Evolutionary conservation across 2,888 invertebrate species (phyloP).

Genomic region (Augiades crinisus): DNA sequence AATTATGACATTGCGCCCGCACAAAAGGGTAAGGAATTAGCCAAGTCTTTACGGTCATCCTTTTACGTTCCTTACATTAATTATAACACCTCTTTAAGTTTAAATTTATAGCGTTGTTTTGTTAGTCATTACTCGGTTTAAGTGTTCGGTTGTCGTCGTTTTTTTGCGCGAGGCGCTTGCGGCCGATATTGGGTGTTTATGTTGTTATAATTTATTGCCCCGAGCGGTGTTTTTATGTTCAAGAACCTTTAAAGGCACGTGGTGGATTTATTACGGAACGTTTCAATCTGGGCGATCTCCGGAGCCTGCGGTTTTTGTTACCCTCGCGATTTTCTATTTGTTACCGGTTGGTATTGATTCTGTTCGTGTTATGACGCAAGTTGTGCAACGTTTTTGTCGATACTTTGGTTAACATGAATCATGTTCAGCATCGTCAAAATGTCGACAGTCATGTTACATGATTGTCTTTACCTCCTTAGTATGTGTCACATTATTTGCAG

Average conservation of each 20-base stretch:
- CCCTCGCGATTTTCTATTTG: constrained; percentile 47
- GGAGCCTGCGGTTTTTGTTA: constrained; percentile 44
- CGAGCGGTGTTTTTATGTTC: constrained; percentile 63
- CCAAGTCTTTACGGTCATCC: constrained; percentile 60
- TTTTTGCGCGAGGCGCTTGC: constrained; percentile 46
- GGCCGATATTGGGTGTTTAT: constrained; percentile 63
- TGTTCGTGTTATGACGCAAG: not conserved
- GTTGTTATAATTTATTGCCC: constrained; percentile 69
- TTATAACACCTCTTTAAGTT: constrained; percentile 79
- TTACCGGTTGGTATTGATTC: constrained; percentile 34
- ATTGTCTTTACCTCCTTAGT: not conserved
- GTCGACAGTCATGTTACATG: not conserved
- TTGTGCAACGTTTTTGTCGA: not conserved
- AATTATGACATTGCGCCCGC: constrained; percentile 67
- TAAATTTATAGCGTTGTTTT: constrained; percentile 73
- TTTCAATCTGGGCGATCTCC: constrained; percentile 73
- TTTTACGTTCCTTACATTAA: constrained; percentile 72
- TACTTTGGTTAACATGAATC: not conserved
- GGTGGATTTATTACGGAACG: constrained; percentile 67
- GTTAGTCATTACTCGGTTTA: constrained; percentile 65
- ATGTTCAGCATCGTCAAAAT: no score
- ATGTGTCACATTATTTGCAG: no score
- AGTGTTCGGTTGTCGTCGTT: constrained; percentile 41
- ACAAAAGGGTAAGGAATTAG: constrained; percentile 65
- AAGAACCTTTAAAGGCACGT: constrained; percentile 61